Percentiles rank a stretch among this genome's conserved stretches.
phyloP scores from a whole-genome alignment of 2,888 invertebrate species.

The Callyntrura guangdongensis region DNA sequence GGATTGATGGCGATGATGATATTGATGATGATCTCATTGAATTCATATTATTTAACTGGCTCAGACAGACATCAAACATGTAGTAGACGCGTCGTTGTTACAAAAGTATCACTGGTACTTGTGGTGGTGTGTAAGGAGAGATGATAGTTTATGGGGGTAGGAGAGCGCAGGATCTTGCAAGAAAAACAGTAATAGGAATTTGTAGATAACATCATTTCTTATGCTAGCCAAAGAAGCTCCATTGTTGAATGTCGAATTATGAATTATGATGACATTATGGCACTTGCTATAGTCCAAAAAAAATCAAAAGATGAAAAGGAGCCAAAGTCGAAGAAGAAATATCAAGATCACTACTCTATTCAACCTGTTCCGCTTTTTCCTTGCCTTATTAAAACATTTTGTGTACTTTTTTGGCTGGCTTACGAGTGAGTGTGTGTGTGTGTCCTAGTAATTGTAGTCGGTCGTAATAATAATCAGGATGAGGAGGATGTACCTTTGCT shows the following conservation, averaged over 20 bases:
- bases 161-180: not conserved
- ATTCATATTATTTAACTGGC: slow-evolving; percentile 28
- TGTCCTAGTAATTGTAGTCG: slow-evolving; percentile 23
- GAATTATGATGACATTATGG: slow-evolving; percentile 37
- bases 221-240: slow-evolving; percentile 1
- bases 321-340: slow-evolving; percentile 14
- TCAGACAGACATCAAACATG: not conserved
- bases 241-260: slow-evolving; percentile 33
- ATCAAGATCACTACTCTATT: slow-evolving; percentile 35
- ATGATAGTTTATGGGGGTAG: not conserved
- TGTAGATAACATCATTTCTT: slow-evolving; percentile 26
- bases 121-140: not conserved
- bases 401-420: not conserved
- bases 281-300: slow-evolving; percentile 2
- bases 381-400: slow-evolving; percentile 42
- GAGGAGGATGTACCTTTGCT: not conserved
- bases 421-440: slow-evolving; percentile 28
- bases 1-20: slow-evolving; percentile 41
- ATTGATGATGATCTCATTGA: slow-evolving; percentile 50
- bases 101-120: not conserved
- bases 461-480: not conserved
- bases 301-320: slow-evolving; percentile 1
- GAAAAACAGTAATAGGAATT: not conserved
- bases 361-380: slow-evolving; percentile 21
- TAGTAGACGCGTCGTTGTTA: not conserved